Evolutionary conservation across 2,113 vertebrate species (phyloP), one percentile per base, ranked within the genome.

Genomic region (Trogon melanurus): DNA sequence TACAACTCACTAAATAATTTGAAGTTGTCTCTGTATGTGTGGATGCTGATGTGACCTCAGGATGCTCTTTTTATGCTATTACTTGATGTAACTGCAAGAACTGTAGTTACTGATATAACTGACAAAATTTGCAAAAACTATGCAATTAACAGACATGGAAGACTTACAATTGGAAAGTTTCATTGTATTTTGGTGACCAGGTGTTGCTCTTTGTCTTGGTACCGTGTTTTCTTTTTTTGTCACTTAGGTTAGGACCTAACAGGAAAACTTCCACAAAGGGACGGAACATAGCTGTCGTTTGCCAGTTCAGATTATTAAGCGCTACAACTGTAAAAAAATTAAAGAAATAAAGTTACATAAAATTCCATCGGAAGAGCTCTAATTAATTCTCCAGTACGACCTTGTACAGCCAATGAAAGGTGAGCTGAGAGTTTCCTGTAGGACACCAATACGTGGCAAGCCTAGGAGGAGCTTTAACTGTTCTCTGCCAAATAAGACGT

Each of bases 151-250:
- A 74, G 34, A 15, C 6, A 41, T 18, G 48, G 29, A 22, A 13
- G 17, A 99, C 99, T 99, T 98, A 99, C 99, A 99, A 99, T 67
- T 99, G 99, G 97, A 99, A 99, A 91, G 99, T 99, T 97, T 99
- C 99, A 20, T 99, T 99, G 97, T 99, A 99, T 97, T 99, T 99
- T 76, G 99, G 99, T 61, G 99, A 99, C 99, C 99, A 99, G 6
- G 99, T 99, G 97, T 99, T 99, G 96, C 99, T 99, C 98, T 99
- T 99, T 88, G 99, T 99, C 97, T 99, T 99, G 81, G 99, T 99
- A 97, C 99, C 99, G 65, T 99, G 99, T 95, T 99, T 99, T 95
- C 99, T 98, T 95, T 98, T 99, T 98, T 99, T 99, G 98, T 99
- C 99, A 47, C 98, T 98, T 11, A 99, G 98, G 81, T 98, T 98